Evolutionary conservation across 1,140 invertebrate species (phyloP), one percentile per base, ranked within the genome.

Genomic region (Bicyclus anynana): DNA sequence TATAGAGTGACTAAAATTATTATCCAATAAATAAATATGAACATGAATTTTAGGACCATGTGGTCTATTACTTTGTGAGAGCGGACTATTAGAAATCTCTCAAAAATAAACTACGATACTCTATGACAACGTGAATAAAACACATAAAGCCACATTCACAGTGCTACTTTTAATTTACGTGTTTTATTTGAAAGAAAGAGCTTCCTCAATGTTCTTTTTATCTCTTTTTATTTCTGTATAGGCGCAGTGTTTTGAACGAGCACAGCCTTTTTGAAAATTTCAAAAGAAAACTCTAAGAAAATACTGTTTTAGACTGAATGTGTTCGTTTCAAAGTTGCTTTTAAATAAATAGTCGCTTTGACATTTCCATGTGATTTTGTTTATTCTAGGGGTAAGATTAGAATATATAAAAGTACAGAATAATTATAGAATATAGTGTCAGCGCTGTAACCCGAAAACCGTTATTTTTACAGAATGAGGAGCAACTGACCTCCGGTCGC

Each of bases 111-210:
- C 10, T 33, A 12, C 10, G 9, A 10, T 33, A n/a, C 9, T n/a
- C 2, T 33, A 6, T 23, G 50, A 29, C 54, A 35, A 44, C 10
- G 26, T 61, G 46, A 54, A 65, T 57, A 56, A 59, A 54, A 57
- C 40, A 65, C 46, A 37, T 59, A 55, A 64, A 54, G 51, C 18
- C 10, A 23, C 20, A 58, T 65, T 58, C 62, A 61, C 52, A 59
- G 46, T 23, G 37, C 14, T 40, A 38, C 35, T 56, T 44, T 44
- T 44, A 44, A 57, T 38, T 42, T 38, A 20, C 48, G 9, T 26
- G 26, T 51, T 50, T 57, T 44, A 50, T 50, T 51, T 50, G 38
- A 57, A 27, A 33, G 55, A 14, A 38, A 33, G 55, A 14, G 48
- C 23, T 55, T 48, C 20, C 53, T 49, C 2, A 10, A 20, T 21